A percentile compares a stretch with the other conserved stretches of the same genome.
These are phyloP conservation scores for Criorhina ranunculi DNA, from an alignment of 2,888 invertebrate species.

Conservation along the genomic window DNA sequence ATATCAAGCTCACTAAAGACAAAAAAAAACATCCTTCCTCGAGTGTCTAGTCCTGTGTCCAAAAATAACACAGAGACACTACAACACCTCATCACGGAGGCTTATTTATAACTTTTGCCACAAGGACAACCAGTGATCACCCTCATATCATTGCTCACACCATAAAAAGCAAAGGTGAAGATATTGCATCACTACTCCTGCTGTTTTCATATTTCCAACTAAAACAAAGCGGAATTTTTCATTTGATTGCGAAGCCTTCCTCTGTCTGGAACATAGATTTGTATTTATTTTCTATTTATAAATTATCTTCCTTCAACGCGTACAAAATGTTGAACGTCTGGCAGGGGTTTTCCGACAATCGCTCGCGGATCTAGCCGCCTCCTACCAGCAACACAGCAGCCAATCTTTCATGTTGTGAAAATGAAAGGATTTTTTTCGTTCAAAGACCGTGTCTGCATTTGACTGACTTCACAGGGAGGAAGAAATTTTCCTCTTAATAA, in stretches of 20 bases:
- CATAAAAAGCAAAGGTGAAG: slow-evolving; percentile 5
- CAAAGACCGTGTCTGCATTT: slow-evolving; percentile 66
- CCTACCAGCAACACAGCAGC: slow-evolving; percentile 58
- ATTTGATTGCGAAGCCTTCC: slow-evolving; percentile 39
- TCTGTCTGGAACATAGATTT: background rate
- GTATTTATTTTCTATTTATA: slow-evolving; percentile 54
- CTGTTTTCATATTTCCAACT: slow-evolving; percentile 26
- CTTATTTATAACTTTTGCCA: background rate
- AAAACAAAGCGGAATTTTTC: slow-evolving; percentile 28
- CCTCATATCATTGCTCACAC: background rate
- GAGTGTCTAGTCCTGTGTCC: too few species aligned
- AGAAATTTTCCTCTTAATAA: slow-evolving; percentile 59
- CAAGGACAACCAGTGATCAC: background rate
- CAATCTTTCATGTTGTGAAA: slow-evolving; percentile 67
- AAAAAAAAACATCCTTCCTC: too few species aligned
- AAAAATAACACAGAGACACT: background rate
- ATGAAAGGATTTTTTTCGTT: slow-evolving; percentile 68
- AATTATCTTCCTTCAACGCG: slow-evolving; percentile 43
- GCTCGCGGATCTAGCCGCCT: slow-evolving; percentile 27
- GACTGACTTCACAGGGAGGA: slow-evolving; percentile 63
- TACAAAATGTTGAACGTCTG: slow-evolving; percentile 36
- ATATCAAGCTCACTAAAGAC: too few species aligned
- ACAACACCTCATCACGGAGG: background rate
- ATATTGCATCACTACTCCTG: slow-evolving; percentile 27
- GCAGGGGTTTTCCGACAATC: slow-evolving; percentile 21